Percentiles rank a stretch among this genome's conserved stretches.
These are phyloP conservation scores for Pachydiplax longipennis DNA, from an alignment of 2,888 invertebrate species.

Conservation along the genomic window DNA sequence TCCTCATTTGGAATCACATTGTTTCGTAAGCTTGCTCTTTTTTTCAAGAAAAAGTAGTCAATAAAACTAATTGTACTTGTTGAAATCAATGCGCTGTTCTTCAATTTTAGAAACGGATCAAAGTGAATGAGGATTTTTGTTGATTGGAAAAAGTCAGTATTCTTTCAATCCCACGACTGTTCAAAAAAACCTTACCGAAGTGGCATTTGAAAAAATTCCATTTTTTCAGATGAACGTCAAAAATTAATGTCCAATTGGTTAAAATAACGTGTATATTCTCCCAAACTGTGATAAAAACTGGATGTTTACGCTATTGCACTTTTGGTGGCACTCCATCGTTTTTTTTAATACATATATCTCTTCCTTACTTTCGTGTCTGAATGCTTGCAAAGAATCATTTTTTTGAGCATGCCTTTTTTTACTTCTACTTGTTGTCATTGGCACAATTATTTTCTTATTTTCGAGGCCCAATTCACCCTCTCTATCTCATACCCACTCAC, in stretches of 20 bases:
- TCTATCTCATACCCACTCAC: neutral
- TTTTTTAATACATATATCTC: neutral
- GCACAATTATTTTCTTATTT: neutral
- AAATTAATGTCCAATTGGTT: neutral
- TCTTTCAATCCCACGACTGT: neutral
- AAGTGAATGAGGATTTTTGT: neutral
- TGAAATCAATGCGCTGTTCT: too few relatives aligned
- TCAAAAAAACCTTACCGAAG: neutral
- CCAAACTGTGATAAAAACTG: constrained; percentile 6
- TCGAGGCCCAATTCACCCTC: neutral
- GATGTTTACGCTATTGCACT: constrained; percentile 40
- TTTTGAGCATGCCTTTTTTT: constrained; percentile 31
- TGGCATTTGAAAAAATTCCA: neutral
- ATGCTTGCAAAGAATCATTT: constrained; percentile 12
- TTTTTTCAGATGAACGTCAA: neutral
- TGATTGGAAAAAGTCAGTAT: neutral
- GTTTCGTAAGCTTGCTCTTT: too few relatives aligned
- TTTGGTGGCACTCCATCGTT: constrained; percentile 35
- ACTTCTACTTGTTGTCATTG: constrained; percentile 32
- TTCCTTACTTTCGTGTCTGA: constrained; percentile 27
- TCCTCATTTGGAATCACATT: too few relatives aligned
- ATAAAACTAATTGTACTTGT: too few relatives aligned
- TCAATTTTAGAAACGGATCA: neutral
- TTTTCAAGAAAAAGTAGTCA: too few relatives aligned
- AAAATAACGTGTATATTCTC: neutral